These are phyloP conservation scores for Onthophagus sagittarius DNA, from an alignment of 2,888 invertebrate species.

Conservation along the genomic window DNA sequence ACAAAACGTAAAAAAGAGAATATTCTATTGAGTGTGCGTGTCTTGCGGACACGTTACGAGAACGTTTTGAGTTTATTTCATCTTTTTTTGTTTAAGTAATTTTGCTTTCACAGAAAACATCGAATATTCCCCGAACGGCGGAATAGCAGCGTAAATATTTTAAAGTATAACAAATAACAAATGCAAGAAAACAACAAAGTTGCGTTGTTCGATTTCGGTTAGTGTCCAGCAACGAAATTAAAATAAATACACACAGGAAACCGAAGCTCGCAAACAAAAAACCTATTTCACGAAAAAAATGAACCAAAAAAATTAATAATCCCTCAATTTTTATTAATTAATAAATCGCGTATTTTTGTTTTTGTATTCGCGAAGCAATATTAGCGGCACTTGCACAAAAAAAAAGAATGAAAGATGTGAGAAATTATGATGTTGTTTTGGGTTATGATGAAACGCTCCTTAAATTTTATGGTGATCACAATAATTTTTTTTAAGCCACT, in stretches of 20 bases:
- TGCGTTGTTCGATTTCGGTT: not conserved
- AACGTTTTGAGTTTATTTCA: conserved; percentile 1
- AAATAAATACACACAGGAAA: not conserved
- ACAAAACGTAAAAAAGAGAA: conserved; percentile 20
- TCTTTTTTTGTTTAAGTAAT: not conserved
- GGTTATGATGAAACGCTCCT: not conserved
- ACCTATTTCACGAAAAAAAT: not conserved
- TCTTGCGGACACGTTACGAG: conserved; percentile 19
- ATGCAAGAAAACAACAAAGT: not conserved
- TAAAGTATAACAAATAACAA: not conserved
- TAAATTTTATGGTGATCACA: not conserved
- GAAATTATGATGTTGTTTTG: not conserved
- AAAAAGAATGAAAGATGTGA: conserved; percentile 11
- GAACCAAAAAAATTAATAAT: not conserved
- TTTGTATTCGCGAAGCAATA: not conserved
- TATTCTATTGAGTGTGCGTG: conserved; percentile 19
- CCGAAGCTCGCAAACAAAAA: not conserved
- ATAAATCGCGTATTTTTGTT: too few relatives aligned
- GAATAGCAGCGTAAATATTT: not conserved
- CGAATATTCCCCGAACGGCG: not conserved
- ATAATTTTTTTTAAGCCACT: not conserved
- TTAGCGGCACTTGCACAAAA: conserved; percentile 10
- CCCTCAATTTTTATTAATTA: too few relatives aligned
- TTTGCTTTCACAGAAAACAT: conserved; percentile 25
- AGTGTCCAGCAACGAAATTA: not conserved